A percentile compares a stretch with the other conserved stretches of the same genome.
Conservation (phyloP, 1,140 invertebrate species). For the Daktulosphaira vitifoliae region DNA sequence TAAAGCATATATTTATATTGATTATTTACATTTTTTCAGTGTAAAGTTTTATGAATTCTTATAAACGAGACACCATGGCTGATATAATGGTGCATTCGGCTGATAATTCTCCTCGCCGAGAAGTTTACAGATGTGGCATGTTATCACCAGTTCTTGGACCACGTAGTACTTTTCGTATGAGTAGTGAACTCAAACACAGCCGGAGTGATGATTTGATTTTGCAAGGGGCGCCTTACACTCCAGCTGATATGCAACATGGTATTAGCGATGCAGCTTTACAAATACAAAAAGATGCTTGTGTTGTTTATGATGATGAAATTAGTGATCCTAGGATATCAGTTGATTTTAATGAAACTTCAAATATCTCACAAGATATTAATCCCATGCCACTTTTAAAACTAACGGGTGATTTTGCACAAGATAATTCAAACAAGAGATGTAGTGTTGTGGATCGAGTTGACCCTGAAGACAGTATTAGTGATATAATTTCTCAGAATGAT, state of each 20-base stretch:
- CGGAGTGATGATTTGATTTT: constrained; percentile 43
- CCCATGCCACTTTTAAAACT: constrained; percentile 38
- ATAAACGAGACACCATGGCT: constrained; percentile 22
- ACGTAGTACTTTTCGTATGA: constrained; percentile 35
- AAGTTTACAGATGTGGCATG: constrained; percentile 25
- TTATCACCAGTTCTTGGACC: constrained; percentile 28
- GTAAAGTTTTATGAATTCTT: not conserved
- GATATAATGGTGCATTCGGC: constrained; percentile 31
- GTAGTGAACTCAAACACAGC: constrained; percentile 40
- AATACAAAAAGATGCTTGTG: constrained; percentile 41
- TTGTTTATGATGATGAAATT: constrained; percentile 41
- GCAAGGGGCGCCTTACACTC: constrained; percentile 44
- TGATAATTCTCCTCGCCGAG: constrained; percentile 24
- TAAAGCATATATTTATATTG: no score
- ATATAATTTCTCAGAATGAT: constrained; percentile 57
- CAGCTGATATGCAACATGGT: constrained; percentile 43
- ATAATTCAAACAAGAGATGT: constrained; percentile 33
- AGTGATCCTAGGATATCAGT: constrained; percentile 40
- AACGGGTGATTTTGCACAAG: constrained; percentile 39
- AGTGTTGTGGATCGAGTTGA: constrained; percentile 48
- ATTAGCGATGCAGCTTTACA: constrained; percentile 40
- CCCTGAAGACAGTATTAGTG: constrained; percentile 55
- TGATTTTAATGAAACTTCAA: constrained; percentile 23
- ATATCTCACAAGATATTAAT: constrained; percentile 31
- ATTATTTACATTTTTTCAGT: no score